phyloP scores from a whole-genome alignment of 2,888 invertebrate species.

The Drosophila rubida region DNA sequence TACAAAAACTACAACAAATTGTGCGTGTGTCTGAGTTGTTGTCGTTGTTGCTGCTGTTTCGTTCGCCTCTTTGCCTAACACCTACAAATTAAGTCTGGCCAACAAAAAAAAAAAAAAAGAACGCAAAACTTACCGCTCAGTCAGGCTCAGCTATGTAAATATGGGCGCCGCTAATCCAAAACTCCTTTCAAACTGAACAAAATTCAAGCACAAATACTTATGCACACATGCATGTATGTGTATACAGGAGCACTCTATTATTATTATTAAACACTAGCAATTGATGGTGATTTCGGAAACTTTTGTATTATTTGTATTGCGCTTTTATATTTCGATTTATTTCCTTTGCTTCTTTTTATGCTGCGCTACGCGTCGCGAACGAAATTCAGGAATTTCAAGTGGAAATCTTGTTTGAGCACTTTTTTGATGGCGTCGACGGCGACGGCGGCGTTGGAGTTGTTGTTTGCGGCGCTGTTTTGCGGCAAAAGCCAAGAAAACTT shows the following conservation, averaged over 20 bases:
- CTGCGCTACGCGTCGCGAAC: constrained; percentile 56
- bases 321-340: constrained; percentile 61
- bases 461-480: constrained; percentile 37
- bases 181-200: constrained; percentile 35
- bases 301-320: constrained; percentile 56
- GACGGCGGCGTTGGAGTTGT: constrained; percentile 41
- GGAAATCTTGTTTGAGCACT: constrained; percentile 80
- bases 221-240: constrained; percentile 18
- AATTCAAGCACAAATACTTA: constrained; percentile 48
- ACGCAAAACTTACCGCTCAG: constrained; percentile 69
- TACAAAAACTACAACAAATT: constrained; percentile 75
- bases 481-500: constrained; percentile 54
- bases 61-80: constrained; percentile 29
- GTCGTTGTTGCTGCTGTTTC: constrained; percentile 18
- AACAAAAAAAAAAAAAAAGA: constrained; percentile 28
- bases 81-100: constrained; percentile 50
- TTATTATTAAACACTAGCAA: constrained; percentile 22
- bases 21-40: constrained; percentile 34
- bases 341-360: constrained; percentile 34
- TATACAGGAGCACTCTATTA: neutral
- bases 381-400: constrained; percentile 81
- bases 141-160: constrained; percentile 42
- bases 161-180: constrained; percentile 69
- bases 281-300: constrained; percentile 35
- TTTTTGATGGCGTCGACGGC: constrained; percentile 49